phyloP scores from a whole-genome alignment of 2,113 vertebrate species.

The Ictidomys tridecemlineatus region DNA sequence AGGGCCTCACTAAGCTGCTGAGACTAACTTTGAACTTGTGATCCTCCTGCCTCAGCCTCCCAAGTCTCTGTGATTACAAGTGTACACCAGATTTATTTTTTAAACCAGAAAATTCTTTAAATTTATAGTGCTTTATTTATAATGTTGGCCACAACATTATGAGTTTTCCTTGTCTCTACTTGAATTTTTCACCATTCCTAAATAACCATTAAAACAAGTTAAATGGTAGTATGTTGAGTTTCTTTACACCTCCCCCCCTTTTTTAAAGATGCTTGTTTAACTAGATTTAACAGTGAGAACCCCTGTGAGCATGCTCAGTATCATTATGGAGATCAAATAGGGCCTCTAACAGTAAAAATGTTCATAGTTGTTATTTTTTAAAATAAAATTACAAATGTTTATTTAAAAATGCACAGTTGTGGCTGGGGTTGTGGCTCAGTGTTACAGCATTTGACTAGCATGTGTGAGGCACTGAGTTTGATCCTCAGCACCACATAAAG shows the following conservation, averaged over 20 bases:
- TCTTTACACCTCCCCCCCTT: neutral
- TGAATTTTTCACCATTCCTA: conserved; percentile 91
- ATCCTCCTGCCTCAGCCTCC: too few relatives aligned
- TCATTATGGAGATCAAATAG: conserved; percentile 80
- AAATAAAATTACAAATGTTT: neutral
- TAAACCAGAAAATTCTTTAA: conserved; percentile 94
- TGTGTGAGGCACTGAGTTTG: too few relatives aligned
- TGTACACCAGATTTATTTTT: conserved; percentile 90
- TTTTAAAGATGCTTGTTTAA: conserved; percentile 84
- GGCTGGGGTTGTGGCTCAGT: too few relatives aligned
- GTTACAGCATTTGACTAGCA: too few relatives aligned
- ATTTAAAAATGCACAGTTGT: too few relatives aligned
- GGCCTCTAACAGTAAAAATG: conserved; percentile 84
- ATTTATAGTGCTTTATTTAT: conserved; percentile 97
- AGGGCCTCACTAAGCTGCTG: too few relatives aligned
- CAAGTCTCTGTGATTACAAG: too few relatives aligned
- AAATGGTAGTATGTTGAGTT: conserved; percentile 87
- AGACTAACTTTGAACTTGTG: too few relatives aligned
- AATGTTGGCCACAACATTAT: conserved; percentile 91
- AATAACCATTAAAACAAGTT: conserved; percentile 90
- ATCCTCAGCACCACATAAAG: too few relatives aligned
- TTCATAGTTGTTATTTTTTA: conserved; percentile 59
- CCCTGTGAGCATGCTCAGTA: conserved; percentile 85
- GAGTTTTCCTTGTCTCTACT: conserved; percentile 90
- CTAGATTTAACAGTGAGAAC: conserved; percentile 75